These are phyloP conservation scores for Platycercus adscitus DNA, from an alignment of 2,113 vertebrate genomes.

Conservation along the genomic window DNA sequence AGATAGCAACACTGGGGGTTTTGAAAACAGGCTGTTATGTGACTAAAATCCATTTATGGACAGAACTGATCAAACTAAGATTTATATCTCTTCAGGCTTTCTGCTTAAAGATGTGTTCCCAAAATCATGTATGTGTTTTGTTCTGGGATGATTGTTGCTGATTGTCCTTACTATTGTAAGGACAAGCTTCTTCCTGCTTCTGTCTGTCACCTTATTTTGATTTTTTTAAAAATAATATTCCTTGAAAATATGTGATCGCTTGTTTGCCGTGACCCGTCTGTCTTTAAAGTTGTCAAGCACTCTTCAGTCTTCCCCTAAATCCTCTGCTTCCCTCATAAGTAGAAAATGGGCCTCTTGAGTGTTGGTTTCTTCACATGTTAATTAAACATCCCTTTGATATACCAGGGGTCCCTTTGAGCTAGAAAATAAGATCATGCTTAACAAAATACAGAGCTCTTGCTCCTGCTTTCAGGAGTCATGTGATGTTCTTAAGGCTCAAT, in stretches of 20 bases:
- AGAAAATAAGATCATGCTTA: background rate
- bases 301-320: background rate
- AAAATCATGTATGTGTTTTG: accelerated
- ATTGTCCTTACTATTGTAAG: background rate
- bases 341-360: background rate
- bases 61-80: background rate
- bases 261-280: accelerated
- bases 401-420: too few species aligned
- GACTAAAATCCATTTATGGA: background rate
- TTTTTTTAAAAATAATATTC: too few species aligned
- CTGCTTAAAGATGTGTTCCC: background rate
- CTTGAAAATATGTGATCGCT: background rate
- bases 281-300: background rate
- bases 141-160: accelerated
- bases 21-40: background rate
- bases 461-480: background rate
- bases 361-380: background rate
- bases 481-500: background rate
- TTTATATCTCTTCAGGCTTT: background rate
- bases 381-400: background rate
- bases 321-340: background rate
- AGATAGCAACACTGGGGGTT: background rate
- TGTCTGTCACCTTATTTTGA: background rate
- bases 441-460: too few species aligned
- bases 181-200: background rate